Evolutionary conservation across 2,113 vertebrate genomes (phyloP), one percentile per base, ranked within the genome.

Genomic region (Limanda limanda): DNA sequence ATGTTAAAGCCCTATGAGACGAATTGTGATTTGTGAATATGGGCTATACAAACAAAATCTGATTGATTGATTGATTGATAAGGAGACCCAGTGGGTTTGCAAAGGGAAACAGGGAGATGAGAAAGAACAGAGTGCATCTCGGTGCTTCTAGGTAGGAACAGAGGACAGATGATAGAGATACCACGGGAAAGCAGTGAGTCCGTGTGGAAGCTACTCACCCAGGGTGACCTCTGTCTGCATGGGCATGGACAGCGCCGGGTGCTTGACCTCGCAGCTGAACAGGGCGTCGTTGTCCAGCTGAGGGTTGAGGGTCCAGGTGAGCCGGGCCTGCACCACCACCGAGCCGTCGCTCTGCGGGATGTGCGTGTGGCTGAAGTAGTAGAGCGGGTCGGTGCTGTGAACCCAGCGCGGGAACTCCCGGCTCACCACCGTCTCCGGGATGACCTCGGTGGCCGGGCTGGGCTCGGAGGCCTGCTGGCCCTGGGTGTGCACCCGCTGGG

Each of bases 231-330:
- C 98, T 0, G 97, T 95, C 94, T 99, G 97, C 98, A 99, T 99
- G 92, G 98, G 96, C 98, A 99, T 99, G 25, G 97, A 97, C 82
- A 99, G 95, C 0, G 98, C 98, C 0, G 97, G 96, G 90, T 99
- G 98, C 92, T 97, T 98, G 90, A 99, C 97, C 92, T 99, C 98
- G 1, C 98, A 99, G 95, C 97, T 98, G 94, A 99, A 99, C 35
- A 99, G 95, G 0, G 98, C 98, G 9, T 99, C 97, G 0, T 98
- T 98, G 91, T 99, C 98, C 9, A 98, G 94, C 88, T 97, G 97
- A 0, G 97, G 97, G 92, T 99, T 98, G 65, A 99, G 95, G 12
- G 96, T 97, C 98, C 98, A 99, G 70, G 97, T 98, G 85, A 99
- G 97, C 31, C 95, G 95, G 83, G 97, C 97, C 2, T 97, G 95